Conservation (phyloP, 2,797 vertebrate species). For the Chaenodraco wilsoni region DNA sequence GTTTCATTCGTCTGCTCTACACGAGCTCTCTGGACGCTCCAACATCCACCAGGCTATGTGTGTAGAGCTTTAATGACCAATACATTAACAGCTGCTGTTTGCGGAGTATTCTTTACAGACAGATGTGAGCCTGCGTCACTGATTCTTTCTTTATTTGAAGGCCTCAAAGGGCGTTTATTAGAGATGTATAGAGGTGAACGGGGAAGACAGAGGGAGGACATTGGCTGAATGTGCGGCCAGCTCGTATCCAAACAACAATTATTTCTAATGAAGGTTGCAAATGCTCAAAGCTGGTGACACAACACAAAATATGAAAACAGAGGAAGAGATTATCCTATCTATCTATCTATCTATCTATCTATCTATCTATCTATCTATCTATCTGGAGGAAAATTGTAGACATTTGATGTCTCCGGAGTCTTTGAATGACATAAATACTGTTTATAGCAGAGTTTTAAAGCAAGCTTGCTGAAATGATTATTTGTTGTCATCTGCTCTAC, state of each 20-base stretch:
- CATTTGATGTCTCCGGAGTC: not conserved
- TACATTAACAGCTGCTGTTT: slow-evolving; percentile 24
- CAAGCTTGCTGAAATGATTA: not conserved
- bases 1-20: slow-evolving; percentile 58
- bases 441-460: slow-evolving; percentile 24
- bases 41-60: slow-evolving; percentile 36
- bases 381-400: not conserved
- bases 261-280: slow-evolving; percentile 1
- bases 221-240: too few species aligned
- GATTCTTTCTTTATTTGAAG: not conserved
- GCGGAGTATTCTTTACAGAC: not conserved
- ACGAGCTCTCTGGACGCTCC: slow-evolving; percentile 42
- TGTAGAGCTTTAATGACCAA: slow-evolving; percentile 39
- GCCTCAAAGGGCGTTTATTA: too few species aligned
- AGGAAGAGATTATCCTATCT: not conserved
- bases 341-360: not conserved
- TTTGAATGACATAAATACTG: slow-evolving; percentile 8
- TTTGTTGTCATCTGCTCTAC: not conserved
- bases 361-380: too few species aligned
- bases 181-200: too few species aligned
- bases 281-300: not conserved
- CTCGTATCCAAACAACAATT: too few species aligned
- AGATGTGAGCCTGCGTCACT: not conserved
- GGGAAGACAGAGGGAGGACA: too few species aligned
- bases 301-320: not conserved